Evolutionary conservation across 2,888 invertebrate species (phyloP), one percentile per base, ranked within the genome.

Genomic region (Muscina levida): DNA sequence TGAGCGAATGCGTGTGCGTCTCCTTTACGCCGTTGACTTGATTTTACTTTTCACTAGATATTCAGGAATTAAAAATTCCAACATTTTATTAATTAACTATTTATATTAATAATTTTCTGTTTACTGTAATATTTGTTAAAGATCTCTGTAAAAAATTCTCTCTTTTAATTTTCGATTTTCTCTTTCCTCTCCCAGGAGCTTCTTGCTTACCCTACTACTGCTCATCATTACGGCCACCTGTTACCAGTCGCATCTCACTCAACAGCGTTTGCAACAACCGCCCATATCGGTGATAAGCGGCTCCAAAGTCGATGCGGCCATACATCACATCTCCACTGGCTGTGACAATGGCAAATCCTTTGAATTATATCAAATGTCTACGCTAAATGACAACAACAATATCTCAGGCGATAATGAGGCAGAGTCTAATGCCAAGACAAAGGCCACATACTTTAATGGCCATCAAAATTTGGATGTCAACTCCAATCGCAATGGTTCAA

Each of bases 181-280:
- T 59, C 67, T 87, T 89, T 51, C 91, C 15, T n/a, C 13, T 66
- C 11, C 57, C 57, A 87, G 87, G 81, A 88, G 88, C 84, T 87
- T 88, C 73, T 57, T 88, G 68, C 67, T 88, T 6, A 87, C 87
- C 1, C 77, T 89, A 0, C 13, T 86, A 19, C 91, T 74, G 84
- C 83, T 91, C 0, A 85, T 93, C 8, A 88, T 95, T 84, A 93
- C 94, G 91, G 87, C 94, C 68, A 94, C 94, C 0, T 86, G 93
- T 46, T 94, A 94, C 88, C 95, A 95, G 85, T 91, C 92, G 44
- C 91, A 91, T 79, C 87, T 93, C 17, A 88, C 86, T 71, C 83
- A 85, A 42, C 83, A 82, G 5, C 85, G 85, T 3, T 59, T 85
- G 53, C 74, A 85, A 46, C 83, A 85, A 13, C 72, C 84, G 0